Percentiles rank a stretch among this genome's conserved stretches.
Evolutionary conservation across 30 jellyfish, hydroid and myxozoan species (phyloP).

Genomic region (Mastigias papua): DNA sequence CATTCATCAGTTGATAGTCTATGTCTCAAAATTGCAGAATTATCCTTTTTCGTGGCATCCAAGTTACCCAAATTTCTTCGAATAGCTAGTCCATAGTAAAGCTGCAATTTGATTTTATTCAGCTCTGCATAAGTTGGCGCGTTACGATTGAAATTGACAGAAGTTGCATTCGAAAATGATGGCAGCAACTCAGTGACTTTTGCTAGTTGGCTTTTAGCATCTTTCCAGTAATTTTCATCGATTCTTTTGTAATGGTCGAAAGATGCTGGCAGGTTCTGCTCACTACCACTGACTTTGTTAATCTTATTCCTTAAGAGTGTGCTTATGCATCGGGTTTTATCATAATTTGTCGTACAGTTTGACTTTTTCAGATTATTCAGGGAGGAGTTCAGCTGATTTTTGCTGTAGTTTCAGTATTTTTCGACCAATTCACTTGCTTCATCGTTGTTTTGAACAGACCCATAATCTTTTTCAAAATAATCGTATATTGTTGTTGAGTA

Average conservation of each 20-base stretch:
- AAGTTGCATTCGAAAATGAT: too few relatives aligned
- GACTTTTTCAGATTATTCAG: too few relatives aligned
- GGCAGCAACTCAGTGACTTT: not conserved
- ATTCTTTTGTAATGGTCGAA: not conserved
- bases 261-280: not conserved
- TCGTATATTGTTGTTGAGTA: not conserved
- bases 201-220: not conserved
- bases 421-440: not conserved
- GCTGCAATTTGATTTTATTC: constrained; percentile 28
- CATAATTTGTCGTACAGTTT: not conserved
- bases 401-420: not conserved
- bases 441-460: not conserved
- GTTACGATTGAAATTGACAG: not conserved
- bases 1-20: too few relatives aligned
- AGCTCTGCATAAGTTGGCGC: not conserved
- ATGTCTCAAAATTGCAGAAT: too few relatives aligned
- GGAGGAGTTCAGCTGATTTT: not conserved
- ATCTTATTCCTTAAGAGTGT: too few relatives aligned
- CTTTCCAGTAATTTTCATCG: too few relatives aligned
- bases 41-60: too few relatives aligned
- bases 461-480: too few relatives aligned
- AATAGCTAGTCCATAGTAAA: too few relatives aligned
- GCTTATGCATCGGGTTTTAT: not conserved
- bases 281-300: not conserved
- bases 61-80: too few relatives aligned